Evolutionary conservation across 1,140 invertebrate genomes (phyloP).

Genomic region (Aplysia californica): DNA sequence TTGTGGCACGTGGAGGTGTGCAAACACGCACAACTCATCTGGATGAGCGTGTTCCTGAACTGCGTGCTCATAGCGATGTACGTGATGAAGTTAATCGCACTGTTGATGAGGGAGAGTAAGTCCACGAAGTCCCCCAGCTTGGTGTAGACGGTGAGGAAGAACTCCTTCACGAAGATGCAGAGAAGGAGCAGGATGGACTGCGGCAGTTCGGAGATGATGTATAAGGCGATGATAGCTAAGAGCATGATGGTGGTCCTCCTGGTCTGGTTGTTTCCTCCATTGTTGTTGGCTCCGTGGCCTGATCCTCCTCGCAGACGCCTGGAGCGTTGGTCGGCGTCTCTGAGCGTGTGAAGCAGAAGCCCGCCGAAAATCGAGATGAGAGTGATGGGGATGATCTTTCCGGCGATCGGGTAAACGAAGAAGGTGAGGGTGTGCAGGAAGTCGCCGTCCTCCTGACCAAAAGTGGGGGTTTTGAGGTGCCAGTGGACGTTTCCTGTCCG

Average conservation of each 20-base stretch:
- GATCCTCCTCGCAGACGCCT: slow-evolving; percentile 48
- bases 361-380: slow-evolving; percentile 69
- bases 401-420: slow-evolving; percentile 57
- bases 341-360: slow-evolving; percentile 67
- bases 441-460: slow-evolving; percentile 36
- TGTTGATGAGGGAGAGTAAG: slow-evolving; percentile 89
- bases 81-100: slow-evolving; percentile 90
- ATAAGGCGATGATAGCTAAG: slow-evolving; percentile 73
- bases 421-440: slow-evolving; percentile 45
- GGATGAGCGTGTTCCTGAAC: slow-evolving; percentile 83
- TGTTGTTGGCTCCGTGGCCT: slow-evolving; percentile 42
- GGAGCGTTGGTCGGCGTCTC: slow-evolving; percentile 62
- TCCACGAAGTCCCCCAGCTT: slow-evolving; percentile 90
- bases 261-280: slow-evolving; percentile 68
- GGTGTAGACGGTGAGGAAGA: slow-evolving; percentile 62
- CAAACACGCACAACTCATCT: slow-evolving; percentile 37
- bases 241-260: slow-evolving; percentile 76
- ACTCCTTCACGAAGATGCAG: slow-evolving; percentile 53
- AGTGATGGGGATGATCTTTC: slow-evolving; percentile 69
- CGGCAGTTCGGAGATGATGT: slow-evolving; percentile 88
- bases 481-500: slow-evolving; percentile 27
- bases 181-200: slow-evolving; percentile 67
- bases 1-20: background rate
- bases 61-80: slow-evolving; percentile 95
- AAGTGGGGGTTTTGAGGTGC: slow-evolving; percentile 32